These are phyloP conservation scores for Notiomystis cincta DNA, from an alignment of 2,113 vertebrate species.

Conservation along the genomic window DNA sequence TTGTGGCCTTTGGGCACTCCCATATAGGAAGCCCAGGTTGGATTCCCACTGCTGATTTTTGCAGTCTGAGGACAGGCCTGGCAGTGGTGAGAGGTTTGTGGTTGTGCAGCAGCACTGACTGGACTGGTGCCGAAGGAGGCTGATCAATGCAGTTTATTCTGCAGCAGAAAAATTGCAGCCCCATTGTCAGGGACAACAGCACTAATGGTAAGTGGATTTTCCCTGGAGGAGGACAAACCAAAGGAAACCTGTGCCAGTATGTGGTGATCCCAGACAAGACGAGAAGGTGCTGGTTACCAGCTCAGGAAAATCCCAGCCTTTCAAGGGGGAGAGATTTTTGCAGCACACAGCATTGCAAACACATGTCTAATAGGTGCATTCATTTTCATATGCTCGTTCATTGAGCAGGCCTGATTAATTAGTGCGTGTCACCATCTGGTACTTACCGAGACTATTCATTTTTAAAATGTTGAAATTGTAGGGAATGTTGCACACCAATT, in stretches of 20 bases:
- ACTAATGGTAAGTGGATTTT: neutral
- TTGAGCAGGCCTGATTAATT: constrained; percentile 77
- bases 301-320: neutral
- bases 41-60: neutral
- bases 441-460: constrained; percentile 77
- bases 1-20: neutral
- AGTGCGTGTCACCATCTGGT: constrained; percentile 77
- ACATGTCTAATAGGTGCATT: constrained; percentile 71
- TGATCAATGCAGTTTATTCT: neutral
- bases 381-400: constrained; percentile 74
- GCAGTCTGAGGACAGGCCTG: neutral
- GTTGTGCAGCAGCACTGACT: neutral
- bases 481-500: constrained; percentile 77
- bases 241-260: neutral
- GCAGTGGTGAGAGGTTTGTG: neutral
- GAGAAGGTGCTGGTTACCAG: neutral
- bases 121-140: neutral
- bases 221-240: neutral
- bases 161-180: neutral
- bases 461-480: constrained; percentile 80
- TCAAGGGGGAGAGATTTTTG: constrained; percentile 6
- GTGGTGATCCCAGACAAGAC: neutral
- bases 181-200: neutral
- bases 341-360: constrained; percentile 37
- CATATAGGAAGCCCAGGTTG: neutral